Evolutionary conservation across 2,888 invertebrate species (phyloP).

Genomic region (Tachina fera): DNA sequence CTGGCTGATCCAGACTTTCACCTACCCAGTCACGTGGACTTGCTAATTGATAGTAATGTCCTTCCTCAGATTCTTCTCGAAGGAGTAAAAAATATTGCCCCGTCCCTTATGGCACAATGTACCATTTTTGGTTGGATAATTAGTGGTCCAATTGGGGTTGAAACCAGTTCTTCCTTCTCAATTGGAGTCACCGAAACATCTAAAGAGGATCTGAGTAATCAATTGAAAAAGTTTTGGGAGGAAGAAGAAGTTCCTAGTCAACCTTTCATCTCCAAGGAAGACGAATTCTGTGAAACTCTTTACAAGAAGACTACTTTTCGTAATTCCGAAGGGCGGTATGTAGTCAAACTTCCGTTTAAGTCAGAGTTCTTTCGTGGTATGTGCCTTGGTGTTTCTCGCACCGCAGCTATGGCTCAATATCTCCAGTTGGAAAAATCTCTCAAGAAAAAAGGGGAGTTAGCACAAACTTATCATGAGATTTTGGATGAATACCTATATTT

Average conservation of each 20-base stretch:
- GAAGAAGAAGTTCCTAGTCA: conserved; percentile 11
- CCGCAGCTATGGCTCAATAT: conserved; percentile 16
- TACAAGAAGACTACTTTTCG: neutral
- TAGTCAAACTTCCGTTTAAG: no score
- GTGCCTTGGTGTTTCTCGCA: neutral
- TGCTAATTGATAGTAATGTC: conserved; percentile 32
- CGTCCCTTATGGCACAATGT: neutral
- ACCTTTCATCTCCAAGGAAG: conserved; percentile 2
- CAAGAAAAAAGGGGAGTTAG: neutral
- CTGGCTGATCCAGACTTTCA: conserved; percentile 29
- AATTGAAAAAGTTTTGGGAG: conserved; percentile 41
- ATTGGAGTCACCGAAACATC: neutral
- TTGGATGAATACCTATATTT: no score
- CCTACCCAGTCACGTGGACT: conserved; percentile 18
- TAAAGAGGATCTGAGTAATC: neutral
- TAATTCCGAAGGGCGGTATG: neutral
- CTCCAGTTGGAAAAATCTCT: neutral
- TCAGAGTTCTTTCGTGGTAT: neutral
- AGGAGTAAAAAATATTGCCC: neutral
- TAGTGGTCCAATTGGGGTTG: conserved; percentile 7
- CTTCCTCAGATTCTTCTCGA: neutral
- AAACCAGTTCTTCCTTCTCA: conserved; percentile 3
- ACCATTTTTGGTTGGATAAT: conserved; percentile 46
- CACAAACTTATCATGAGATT: neutral
- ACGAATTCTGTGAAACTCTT: conserved; percentile 15